Evolutionary conservation across 2,797 vertebrate species (phyloP), one percentile per base, ranked within the genome.

Genomic region (Chaetodon trifasciatus): DNA sequence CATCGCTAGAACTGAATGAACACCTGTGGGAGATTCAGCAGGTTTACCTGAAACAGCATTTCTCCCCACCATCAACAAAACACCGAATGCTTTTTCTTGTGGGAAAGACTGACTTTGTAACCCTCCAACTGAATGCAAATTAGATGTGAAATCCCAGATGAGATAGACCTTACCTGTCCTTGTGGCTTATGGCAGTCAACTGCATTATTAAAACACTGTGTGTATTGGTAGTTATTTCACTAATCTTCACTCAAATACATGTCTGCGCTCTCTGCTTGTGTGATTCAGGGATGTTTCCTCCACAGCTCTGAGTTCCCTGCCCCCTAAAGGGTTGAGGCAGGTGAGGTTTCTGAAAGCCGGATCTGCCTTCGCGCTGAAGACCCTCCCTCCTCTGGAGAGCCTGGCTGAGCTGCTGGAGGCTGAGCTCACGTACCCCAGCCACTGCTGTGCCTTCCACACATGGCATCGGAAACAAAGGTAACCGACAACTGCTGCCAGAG

Each of bases 371-470:
- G 93, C 95, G 69, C 95, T 99, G 66, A 99, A 98, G 94, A 97
- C 94, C 69, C 97, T 99, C 58, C 98, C 98, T n/a, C 96, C 95
- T 0, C 92, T 98, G 89, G 96, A 97, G 42, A 95, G 93, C 85
- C 93, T 98, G 76, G 78, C 91, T 8, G 93, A 96, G 39, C 94
- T 99, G 83, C 87, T 94, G 85, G 96, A 97, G 81, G 97, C 97
- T 17, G 95, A 96, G 79, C 96, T 99, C 87, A 97, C 98, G 35
- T 99, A 99, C 89, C 94, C 98, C 13, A 98, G 98, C 85, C 98
- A 99, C 90, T 99, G 98, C 91, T 99, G 98, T 19, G 98, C 98
- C n/a, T 99, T 99, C 86, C 86, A 96, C 86, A 96, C 95, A 35
- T 97, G 97, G 97, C 96, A 82, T 3, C 89, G 61, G 19, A 91